These are phyloP conservation scores for Tenthredo distinguenda DNA, from an alignment of 2,888 invertebrate genomes.

Conservation along the genomic window DNA sequence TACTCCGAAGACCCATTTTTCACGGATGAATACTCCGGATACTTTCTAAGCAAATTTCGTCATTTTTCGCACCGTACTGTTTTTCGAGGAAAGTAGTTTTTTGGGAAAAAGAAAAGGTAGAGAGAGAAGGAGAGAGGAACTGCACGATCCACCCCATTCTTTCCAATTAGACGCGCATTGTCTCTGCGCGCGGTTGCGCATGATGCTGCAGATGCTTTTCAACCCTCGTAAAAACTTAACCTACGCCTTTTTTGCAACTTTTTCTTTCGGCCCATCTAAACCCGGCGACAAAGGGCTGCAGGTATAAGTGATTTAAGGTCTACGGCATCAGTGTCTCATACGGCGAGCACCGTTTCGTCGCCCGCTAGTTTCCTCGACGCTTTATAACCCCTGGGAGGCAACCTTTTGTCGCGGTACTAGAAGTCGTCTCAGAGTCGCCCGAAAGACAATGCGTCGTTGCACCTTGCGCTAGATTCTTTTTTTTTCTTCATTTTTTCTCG, in stretches of 20 bases:
- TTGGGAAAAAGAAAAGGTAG: background rate
- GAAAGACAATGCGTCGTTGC: slow-evolving; percentile 42
- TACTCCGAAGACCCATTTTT: background rate
- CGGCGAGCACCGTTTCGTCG: background rate
- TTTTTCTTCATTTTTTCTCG: background rate
- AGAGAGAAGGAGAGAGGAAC: background rate
- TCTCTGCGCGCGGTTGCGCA: slow-evolving; percentile 5
- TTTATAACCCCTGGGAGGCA: slow-evolving; percentile 37
- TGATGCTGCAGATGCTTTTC: background rate
- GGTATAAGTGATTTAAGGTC: slow-evolving; percentile 46
- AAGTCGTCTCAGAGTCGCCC: slow-evolving; percentile 20
- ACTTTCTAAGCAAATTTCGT: background rate
- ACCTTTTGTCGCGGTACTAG: background rate
- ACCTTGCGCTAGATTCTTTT: slow-evolving; percentile 7
- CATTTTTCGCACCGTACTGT: slow-evolving; percentile 14
- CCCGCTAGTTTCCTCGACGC: background rate
- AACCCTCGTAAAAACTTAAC: slow-evolving; percentile 44
- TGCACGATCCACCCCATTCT: slow-evolving; percentile 30
- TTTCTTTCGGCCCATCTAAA: slow-evolving; percentile 14
- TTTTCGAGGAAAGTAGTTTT: slow-evolving; percentile 24
- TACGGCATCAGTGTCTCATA: slow-evolving; percentile 26
- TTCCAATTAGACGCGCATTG: slow-evolving; percentile 49
- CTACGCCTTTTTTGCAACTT: slow-evolving; percentile 36
- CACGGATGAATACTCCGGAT: background rate
- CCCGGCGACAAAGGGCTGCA: slow-evolving; percentile 41